Percentiles rank a stretch among this genome's conserved stretches.
phyloP scores from a whole-genome alignment of 2,797 vertebrate species.

The Coilia nasus region DNA sequence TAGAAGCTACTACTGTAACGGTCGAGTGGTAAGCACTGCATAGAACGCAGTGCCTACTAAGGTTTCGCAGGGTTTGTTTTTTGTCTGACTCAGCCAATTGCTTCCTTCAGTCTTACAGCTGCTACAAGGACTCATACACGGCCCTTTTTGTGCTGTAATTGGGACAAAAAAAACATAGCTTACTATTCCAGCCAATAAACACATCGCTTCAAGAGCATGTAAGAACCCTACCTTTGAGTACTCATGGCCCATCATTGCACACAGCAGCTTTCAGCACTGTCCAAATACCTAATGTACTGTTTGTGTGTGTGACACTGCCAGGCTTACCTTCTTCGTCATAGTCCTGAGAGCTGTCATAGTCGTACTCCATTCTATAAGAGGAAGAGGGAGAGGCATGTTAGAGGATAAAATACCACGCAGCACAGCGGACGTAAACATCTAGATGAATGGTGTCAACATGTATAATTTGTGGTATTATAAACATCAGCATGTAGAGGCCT shows the following conservation, averaged over 20 bases:
- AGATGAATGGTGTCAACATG: not conserved
- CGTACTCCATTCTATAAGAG: constrained; percentile 63
- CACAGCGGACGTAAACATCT: not conserved
- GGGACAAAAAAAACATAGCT: too few species aligned
- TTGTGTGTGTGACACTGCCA: too few species aligned
- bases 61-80: too few species aligned
- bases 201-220: too few species aligned
- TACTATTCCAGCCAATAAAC: too few species aligned
- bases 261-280: not conserved
- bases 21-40: too few species aligned
- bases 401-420: not conserved
- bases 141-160: too few species aligned
- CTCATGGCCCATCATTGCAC: not conserved
- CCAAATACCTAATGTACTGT: not conserved
- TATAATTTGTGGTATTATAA: not conserved
- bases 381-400: constrained; percentile 35
- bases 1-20: too few species aligned
- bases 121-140: too few species aligned
- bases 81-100: too few species aligned
- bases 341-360: constrained; percentile 62
- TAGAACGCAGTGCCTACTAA: too few species aligned
- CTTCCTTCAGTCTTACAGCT: too few species aligned
- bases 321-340: constrained; percentile 51
- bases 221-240: not conserved
- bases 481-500: not conserved